Conservation (phyloP, 2,113 vertebrate genomes). For the Seriola quinqueradiata region DNA sequence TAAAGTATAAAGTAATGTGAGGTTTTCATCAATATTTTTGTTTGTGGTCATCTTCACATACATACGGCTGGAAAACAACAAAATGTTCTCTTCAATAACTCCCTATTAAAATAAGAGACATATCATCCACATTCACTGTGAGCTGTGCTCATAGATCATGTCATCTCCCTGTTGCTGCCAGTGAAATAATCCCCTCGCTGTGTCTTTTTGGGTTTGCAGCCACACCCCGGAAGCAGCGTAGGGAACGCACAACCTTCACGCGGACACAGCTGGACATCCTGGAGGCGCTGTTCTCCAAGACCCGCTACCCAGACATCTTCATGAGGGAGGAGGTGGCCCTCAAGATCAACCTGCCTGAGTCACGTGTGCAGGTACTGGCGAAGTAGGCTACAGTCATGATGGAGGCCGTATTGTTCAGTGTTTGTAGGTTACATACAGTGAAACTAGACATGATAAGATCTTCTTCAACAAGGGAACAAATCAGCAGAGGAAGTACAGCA, state of each 20-base stretch:
- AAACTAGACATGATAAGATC: not conserved
- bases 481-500: not conserved
- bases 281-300: conserved; percentile 89
- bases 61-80: not conserved
- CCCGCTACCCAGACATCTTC: conserved; percentile 91
- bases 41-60: conserved; percentile 1
- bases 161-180: not conserved
- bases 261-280: conserved; percentile 90
- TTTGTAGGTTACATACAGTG: not conserved
- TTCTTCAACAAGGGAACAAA: not conserved
- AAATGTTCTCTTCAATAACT: not conserved
- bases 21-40: not conserved
- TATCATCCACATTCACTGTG: not conserved
- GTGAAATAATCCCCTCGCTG: conserved; percentile 28
- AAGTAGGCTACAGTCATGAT: conserved; percentile 1
- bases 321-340: conserved; percentile 91
- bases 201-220: conserved; percentile 65
- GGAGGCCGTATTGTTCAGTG: conserved; percentile 2
- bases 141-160: conserved; percentile 7
- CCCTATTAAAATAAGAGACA: not conserved
- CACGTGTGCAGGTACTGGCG: conserved; percentile 86
- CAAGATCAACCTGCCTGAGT: conserved; percentile 91
- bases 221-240: conserved; percentile 88
- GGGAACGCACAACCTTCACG: conserved; percentile 90
- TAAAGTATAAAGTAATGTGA: no score